Base-by-base conservation (phyloP, 1,140 invertebrate species). In the Cephus cinctus region DNA sequence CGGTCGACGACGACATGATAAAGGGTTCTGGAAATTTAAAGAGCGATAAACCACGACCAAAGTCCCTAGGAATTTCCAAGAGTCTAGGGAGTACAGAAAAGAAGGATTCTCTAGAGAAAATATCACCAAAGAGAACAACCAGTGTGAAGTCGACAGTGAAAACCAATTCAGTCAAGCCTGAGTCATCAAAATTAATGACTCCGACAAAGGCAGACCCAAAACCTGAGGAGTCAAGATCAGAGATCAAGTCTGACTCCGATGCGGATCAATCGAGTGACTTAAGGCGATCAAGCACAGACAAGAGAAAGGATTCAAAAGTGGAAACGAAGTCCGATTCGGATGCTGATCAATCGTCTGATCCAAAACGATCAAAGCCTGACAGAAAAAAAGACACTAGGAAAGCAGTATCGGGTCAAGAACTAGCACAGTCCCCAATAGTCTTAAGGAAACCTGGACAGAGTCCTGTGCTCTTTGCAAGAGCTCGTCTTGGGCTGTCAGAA, bases 401-500 rank as follows among this genome's bases (percentile, higher is more conserved):
- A 42, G 6, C 53, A 2, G 14, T 45, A 1, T 27, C 46, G 5
- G 41, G 27, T n/a, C 65, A 74, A 44, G 73, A 76, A 36, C 23
- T 67, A 18, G 54, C 61, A 1, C 78, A 81, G 50, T 83, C 83
- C 3, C 80, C 84, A 1, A 78, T 84, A 59, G 61, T 81, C 12
- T 68, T 81, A 41, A 81, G 83, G 51, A 78, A 78, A 56, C 78
- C 83, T 44, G 86, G 88, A 3, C 86, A 88, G 57, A 88, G 85
- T 43, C 87, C 88, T 0, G 81, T 89, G 43, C 62, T 91, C 2
- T 90, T 90, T 72, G 87, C 87, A 4, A 82, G 89, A 63, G 86
- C 86, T 11, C 77, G 86, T 46, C 73, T 91, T 2, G 90, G 90
- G 61, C 72, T 91, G 2, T 90, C 88, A 0, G 89, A 92, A 73